phyloP scores from a whole-genome alignment of 2,888 invertebrate genomes.

The Campoplex capitator region DNA sequence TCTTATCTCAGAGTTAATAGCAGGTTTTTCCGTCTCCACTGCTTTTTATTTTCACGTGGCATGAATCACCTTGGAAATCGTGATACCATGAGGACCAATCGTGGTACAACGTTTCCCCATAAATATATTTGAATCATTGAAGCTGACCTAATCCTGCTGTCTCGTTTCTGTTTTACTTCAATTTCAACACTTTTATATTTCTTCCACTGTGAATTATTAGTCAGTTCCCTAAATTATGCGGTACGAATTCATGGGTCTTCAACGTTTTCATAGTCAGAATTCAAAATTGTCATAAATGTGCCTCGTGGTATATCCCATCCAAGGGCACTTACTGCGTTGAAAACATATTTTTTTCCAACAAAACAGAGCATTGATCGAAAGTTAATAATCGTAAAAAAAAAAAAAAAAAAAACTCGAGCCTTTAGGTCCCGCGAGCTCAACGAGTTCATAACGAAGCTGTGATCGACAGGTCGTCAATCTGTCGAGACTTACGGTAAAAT shows the following conservation, averaged over 20 bases:
- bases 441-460: background rate
- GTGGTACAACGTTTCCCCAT: background rate
- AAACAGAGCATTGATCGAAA: background rate
- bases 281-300: background rate
- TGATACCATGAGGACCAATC: constrained; percentile 1
- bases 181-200: background rate
- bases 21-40: background rate
- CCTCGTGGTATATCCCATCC: background rate
- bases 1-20: background rate
- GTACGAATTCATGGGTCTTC: background rate
- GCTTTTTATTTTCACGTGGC: constrained; percentile 4
- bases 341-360: background rate
- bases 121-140: constrained; percentile 1
- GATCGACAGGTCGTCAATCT: constrained; percentile 25
- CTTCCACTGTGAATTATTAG: too few species aligned
- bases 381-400: background rate
- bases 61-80: constrained; percentile 3
- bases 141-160: background rate
- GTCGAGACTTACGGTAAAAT: background rate
- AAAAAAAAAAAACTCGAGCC: background rate
- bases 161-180: background rate
- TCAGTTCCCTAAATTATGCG: background rate
- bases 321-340: background rate
- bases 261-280: background rate
- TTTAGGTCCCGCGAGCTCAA: background rate